These are phyloP conservation scores for Lepidonotus clava DNA, from an alignment of 2,888 invertebrate genomes.

Conservation along the genomic window DNA sequence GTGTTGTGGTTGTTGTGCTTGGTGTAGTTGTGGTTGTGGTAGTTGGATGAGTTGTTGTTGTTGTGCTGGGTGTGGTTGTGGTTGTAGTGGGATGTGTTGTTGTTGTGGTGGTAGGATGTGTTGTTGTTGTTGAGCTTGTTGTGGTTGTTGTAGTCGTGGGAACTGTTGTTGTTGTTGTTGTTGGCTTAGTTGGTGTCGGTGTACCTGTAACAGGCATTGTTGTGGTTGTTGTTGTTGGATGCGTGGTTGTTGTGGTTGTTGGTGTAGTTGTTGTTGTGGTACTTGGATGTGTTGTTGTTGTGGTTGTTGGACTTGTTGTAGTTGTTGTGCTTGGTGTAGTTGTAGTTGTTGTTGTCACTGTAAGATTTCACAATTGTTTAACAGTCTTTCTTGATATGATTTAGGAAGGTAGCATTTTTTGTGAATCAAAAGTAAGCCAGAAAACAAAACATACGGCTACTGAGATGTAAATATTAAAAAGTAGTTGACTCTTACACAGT, in stretches of 20 bases:
- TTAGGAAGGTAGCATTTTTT: too few relatives aligned
- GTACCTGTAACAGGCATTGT: not conserved
- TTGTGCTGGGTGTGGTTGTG: not conserved
- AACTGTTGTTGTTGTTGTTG: not conserved
- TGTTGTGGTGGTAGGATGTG: not conserved
- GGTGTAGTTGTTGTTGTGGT: not conserved
- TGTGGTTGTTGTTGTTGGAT: not conserved
- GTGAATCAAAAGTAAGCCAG: too few relatives aligned
- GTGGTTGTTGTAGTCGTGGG: slow-evolving; percentile 5
- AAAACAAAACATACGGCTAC: too few relatives aligned
- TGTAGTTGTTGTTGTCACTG: not conserved
- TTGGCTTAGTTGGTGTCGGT: not conserved
- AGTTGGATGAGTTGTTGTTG: not conserved
- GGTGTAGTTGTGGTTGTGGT: not conserved
- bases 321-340: not conserved
- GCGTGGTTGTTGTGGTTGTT: not conserved
- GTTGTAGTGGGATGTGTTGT: slow-evolving; percentile 2
- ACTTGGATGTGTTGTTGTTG: not conserved
- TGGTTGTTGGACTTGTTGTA: not conserved
- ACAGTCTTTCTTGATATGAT: too few relatives aligned
- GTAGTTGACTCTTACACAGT: too few relatives aligned
- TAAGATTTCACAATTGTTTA: too few relatives aligned
- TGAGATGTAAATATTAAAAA: too few relatives aligned
- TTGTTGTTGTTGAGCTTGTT: not conserved
- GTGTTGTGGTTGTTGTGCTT: not conserved